These are phyloP conservation scores for Marmota flaviventris DNA, from an alignment of 2,113 vertebrate species.

Conservation along the genomic window DNA sequence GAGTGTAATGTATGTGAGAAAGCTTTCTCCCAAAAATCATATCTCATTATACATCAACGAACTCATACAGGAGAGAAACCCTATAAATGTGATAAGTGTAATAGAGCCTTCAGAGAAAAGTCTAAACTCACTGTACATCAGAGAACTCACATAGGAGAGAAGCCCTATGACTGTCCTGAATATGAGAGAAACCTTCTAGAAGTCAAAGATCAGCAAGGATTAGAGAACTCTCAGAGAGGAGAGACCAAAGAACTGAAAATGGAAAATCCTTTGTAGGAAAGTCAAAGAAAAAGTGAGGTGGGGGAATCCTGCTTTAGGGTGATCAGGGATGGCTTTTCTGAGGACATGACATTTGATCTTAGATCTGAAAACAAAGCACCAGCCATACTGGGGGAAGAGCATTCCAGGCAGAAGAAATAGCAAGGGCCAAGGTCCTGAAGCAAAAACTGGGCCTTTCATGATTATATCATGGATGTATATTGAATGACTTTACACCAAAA, in stretches of 20 bases:
- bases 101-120: conserved; percentile 63
- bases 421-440: background rate
- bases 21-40: conserved; percentile 70
- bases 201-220: background rate
- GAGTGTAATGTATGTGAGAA: conserved; percentile 68
- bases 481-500: conserved; percentile 1
- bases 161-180: conserved; percentile 27
- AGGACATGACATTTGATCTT: conserved; percentile 35
- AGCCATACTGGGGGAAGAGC: background rate
- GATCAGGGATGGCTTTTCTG: conserved; percentile 2
- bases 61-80: conserved; percentile 73
- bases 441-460: conserved; percentile 17
- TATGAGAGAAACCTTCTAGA: conserved; percentile 41
- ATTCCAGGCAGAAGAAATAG: conserved; percentile 50
- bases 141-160: conserved; percentile 56
- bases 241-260: conserved; percentile 54
- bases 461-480: background rate
- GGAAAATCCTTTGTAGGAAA: conserved; percentile 31
- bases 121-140: conserved; percentile 62
- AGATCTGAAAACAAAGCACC: background rate
- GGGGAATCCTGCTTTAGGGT: background rate
- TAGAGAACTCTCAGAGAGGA: conserved; percentile 48
- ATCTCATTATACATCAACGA: conserved; percentile 73
- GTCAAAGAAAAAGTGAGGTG: background rate
- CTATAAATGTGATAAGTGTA: conserved; percentile 57